These are phyloP conservation scores for Heterocephalus glaber DNA, from an alignment of 2,113 vertebrate species.

Conservation along the genomic window DNA sequence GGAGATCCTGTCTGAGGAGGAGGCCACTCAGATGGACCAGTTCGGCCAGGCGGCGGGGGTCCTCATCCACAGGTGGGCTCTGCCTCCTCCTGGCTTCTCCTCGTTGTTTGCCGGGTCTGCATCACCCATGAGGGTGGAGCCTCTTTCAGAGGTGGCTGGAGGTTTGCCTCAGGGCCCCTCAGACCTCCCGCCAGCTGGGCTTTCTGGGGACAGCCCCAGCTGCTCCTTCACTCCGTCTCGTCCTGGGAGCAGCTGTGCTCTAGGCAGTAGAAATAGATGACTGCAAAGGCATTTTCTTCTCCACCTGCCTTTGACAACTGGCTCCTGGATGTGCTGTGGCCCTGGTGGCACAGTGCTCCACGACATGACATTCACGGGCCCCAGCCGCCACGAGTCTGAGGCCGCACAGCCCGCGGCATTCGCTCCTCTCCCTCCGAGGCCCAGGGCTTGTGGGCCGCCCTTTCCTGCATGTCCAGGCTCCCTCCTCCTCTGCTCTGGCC, in stretches of 20 bases:
- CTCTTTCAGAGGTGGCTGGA: background rate
- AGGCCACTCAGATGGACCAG: slow-evolving; percentile 91
- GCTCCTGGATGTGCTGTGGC: background rate
- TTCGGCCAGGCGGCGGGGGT: slow-evolving; percentile 94
- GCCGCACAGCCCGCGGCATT: too few relatives aligned
- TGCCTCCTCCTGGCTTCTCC: rapidly evolving
- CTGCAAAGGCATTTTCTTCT: background rate
- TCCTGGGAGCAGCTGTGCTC: too few relatives aligned
- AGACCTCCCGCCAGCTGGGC: background rate
- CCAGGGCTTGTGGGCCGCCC: background rate
- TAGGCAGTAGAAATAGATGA: too few relatives aligned
- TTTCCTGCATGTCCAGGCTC: background rate
- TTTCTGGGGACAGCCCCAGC: background rate
- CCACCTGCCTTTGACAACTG: background rate
- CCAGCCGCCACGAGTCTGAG: too few relatives aligned
- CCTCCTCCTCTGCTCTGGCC: background rate
- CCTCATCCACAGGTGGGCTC: slow-evolving; percentile 93
- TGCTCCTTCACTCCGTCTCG: background rate
- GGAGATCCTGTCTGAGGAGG: slow-evolving; percentile 94
- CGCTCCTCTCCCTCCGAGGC: background rate
- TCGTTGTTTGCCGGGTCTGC: rapidly evolving
- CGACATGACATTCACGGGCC: rapidly evolving
- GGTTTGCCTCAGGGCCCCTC: background rate
- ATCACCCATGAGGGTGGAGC: rapidly evolving
- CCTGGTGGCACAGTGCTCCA: rapidly evolving